Conservation (phyloP, 2,113 vertebrate species). For the Periophthalmodon schlosseri region DNA sequence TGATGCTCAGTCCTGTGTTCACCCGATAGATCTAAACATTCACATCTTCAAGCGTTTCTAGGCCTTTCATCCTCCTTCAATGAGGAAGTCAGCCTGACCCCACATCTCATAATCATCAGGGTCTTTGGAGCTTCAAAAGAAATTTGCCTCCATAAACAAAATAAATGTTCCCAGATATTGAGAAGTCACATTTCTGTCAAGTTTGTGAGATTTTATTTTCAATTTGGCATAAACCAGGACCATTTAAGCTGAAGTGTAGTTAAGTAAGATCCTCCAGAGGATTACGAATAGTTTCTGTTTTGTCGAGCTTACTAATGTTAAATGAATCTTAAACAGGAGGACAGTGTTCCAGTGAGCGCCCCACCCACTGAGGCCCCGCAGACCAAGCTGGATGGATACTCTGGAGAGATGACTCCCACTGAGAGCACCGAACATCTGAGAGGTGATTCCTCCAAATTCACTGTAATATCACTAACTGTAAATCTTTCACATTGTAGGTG, state of each 20-base stretch:
- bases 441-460: slow-evolving; percentile 38
- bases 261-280: background rate
- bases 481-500: background rate
- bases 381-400: slow-evolving; percentile 69
- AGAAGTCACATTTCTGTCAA: background rate
- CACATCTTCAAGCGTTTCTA: background rate
- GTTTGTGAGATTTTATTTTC: background rate
- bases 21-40: slow-evolving; percentile 14
- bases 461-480: background rate
- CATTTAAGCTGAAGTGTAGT: background rate
- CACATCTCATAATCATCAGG: slow-evolving; percentile 34
- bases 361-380: slow-evolving; percentile 78
- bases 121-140: slow-evolving; percentile 47
- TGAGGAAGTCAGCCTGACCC: slow-evolving; percentile 57
- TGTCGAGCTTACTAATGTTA: background rate
- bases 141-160: slow-evolving; percentile 15
- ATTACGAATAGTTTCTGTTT: background rate
- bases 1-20: background rate
- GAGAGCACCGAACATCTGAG: slow-evolving; percentile 26
- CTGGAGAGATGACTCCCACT: slow-evolving; percentile 67
- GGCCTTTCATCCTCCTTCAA: slow-evolving; percentile 42
- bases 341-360: slow-evolving; percentile 73
- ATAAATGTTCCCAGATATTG: slow-evolving; percentile 7
- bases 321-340: slow-evolving; percentile 9
- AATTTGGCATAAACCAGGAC: no score